phyloP scores from a whole-genome alignment of 2,888 invertebrate species.

The Formica aserva region DNA sequence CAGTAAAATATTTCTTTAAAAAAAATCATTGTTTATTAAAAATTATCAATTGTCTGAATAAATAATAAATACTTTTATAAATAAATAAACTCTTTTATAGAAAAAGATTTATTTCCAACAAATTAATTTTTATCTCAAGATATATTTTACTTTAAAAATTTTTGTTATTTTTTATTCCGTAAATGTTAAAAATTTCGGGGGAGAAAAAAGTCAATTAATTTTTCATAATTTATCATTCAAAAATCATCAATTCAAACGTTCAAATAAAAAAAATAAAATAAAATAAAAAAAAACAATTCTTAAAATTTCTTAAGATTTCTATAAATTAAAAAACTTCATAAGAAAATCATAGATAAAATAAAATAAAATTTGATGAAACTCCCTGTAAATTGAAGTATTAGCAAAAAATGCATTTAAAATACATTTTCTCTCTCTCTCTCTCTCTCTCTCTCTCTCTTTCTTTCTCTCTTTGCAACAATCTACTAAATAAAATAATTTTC shows the following conservation, averaged over 20 bases:
- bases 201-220: not conserved
- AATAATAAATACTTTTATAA: not conserved
- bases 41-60: not conserved
- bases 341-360: not conserved
- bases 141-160: not conserved
- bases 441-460: not conserved
- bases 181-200: not conserved
- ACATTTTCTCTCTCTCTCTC: constrained; percentile 38
- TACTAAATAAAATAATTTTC: constrained; percentile 30
- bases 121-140: not conserved
- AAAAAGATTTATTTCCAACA: not conserved
- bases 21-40: not conserved
- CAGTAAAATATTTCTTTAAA: not conserved
- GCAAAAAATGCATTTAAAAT: constrained; percentile 19
- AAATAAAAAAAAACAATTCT: too few relatives aligned
- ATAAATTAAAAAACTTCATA: not conserved
- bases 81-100: not conserved
- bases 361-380: not conserved
- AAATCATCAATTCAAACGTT: not conserved
- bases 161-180: not conserved
- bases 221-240: not conserved
- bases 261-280: not conserved
- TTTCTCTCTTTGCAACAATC: not conserved
- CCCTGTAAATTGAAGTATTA: constrained; percentile 36
- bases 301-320: not conserved